A percentile compares a stretch with the other conserved stretches of the same genome.
phyloP scores from a whole-genome alignment of 1,140 invertebrate species.

The Caerostris extrusa region DNA sequence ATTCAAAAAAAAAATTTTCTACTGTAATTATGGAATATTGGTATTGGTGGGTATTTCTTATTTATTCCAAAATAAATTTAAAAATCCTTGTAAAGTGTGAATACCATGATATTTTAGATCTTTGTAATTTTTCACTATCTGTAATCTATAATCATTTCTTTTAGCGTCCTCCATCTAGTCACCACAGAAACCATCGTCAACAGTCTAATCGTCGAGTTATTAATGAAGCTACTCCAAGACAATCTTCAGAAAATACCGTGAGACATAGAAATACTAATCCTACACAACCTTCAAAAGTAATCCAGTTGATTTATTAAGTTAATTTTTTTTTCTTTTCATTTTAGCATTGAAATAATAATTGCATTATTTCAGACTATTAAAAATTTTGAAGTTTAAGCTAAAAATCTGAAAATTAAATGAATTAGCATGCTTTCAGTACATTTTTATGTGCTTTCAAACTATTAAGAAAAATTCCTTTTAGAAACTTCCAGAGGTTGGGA shows the following conservation, averaged over 20 bases:
- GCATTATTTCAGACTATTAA: neutral
- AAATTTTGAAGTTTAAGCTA: neutral
- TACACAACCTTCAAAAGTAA: constrained; percentile 14
- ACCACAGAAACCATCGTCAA: neutral
- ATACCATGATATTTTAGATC: no score
- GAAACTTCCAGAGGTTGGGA: neutral
- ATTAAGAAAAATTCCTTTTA: neutral
- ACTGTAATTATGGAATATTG: no score
- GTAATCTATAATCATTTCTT: neutral
- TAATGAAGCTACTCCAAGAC: neutral
- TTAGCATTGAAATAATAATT: neutral
- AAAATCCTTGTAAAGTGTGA: no score
- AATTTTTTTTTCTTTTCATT: neutral
- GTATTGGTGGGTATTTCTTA: no score
- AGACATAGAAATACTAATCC: constrained; percentile 30
- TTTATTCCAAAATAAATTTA: no score
- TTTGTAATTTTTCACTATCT: no score
- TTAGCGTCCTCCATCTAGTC: neutral
- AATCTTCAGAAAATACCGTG: constrained; percentile 3
- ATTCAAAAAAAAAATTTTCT: no score
- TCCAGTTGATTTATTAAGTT: neutral
- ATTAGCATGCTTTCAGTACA: neutral
- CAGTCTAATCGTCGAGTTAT: neutral
- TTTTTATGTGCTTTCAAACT: neutral
- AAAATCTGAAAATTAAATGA: neutral